phyloP scores from a whole-genome alignment of 2,888 invertebrate species.

The Machimus rusticus region DNA sequence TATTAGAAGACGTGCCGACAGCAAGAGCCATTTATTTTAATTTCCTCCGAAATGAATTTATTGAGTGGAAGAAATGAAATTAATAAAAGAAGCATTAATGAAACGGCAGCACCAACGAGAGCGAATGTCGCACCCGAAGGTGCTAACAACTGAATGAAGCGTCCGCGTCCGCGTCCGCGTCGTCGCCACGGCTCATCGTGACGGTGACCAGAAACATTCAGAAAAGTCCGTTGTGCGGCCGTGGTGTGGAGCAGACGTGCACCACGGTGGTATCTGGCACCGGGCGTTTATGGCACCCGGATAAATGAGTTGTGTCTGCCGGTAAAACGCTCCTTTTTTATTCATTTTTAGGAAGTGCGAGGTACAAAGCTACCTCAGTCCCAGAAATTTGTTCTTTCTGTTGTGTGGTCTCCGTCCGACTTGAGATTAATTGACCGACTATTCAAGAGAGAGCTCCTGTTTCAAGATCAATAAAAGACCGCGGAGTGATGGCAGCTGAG shows the following conservation, averaged over 20 bases:
- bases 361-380: background rate
- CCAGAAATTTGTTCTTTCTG: background rate
- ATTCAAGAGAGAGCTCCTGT: conserved; percentile 21
- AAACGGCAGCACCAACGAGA: conserved; percentile 8
- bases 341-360: background rate
- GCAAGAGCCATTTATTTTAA: conserved; percentile 40
- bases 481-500: background rate
- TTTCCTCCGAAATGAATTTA: conserved; percentile 43
- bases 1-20: conserved; percentile 40
- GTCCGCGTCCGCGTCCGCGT: background rate
- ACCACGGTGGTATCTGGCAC: conserved; percentile 18
- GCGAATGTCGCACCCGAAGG: conserved; percentile 2
- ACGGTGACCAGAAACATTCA: background rate
- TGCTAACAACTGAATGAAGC: conserved; percentile 33
- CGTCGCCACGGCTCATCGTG: conserved; percentile 10
- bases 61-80: conserved; percentile 43
- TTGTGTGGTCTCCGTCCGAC: conserved; percentile 9
- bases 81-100: conserved; percentile 35
- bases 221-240: background rate
- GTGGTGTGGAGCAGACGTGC: background rate
- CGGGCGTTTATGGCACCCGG: background rate
- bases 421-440: conserved; percentile 17
- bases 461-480: background rate
- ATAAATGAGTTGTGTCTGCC: conserved; percentile 23
- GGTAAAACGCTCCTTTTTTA: background rate